These are phyloP conservation scores for Aporophyla lueneburgensis DNA, from an alignment of 2,888 invertebrate species.

Conservation along the genomic window DNA sequence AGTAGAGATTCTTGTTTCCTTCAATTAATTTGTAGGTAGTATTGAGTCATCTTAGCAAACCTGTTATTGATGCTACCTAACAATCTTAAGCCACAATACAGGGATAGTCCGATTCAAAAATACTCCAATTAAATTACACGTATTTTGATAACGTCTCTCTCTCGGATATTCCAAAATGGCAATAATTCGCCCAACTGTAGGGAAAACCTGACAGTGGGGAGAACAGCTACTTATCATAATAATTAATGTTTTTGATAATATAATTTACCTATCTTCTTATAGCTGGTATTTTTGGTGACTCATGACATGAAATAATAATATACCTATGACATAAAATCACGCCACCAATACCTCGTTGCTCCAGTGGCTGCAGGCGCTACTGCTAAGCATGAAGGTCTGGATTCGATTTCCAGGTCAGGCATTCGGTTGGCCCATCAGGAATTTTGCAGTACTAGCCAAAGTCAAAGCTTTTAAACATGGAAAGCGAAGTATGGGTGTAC, in stretches of 20 bases:
- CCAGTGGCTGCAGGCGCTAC: too few relatives aligned
- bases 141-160: not conserved
- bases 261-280: not conserved
- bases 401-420: not conserved
- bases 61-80: not conserved
- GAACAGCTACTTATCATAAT: not conserved
- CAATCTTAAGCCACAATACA: not conserved
- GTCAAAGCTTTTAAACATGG: too few relatives aligned
- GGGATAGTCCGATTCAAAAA: not conserved
- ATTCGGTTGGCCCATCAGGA: not conserved
- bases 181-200: not conserved
- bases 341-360: not conserved
- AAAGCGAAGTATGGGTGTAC: too few relatives aligned
- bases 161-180: not conserved
- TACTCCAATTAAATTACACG: not conserved
- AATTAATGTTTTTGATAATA: not conserved
- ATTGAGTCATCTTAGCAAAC: conserved; percentile 3
- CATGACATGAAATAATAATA: not conserved
- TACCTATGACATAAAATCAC: not conserved
- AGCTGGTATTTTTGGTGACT: conserved; percentile 11
- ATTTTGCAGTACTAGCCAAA: not conserved
- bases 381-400: too few relatives aligned
- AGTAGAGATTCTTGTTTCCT: too few relatives aligned
- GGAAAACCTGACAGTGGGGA: conserved; percentile 2
- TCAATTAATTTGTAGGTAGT: not conserved